These are phyloP conservation scores for Drosophila jambulina DNA, from an alignment of 1,140 invertebrate species.

Conservation along the genomic window DNA sequence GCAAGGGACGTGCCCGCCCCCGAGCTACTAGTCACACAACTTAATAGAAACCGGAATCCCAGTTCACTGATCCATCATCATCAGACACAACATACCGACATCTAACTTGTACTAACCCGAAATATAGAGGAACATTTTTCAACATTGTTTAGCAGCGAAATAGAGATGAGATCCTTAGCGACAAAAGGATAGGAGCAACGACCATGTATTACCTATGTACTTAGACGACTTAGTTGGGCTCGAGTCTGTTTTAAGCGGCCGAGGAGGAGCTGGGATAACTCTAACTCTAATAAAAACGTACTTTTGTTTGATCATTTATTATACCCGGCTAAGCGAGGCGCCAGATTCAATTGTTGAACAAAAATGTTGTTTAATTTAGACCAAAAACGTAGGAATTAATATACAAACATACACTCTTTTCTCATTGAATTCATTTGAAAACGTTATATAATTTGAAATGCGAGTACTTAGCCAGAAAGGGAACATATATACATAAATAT, in stretches of 20 bases:
- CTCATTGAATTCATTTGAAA: slow-evolving; percentile 54
- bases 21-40: slow-evolving; percentile 66
- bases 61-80: slow-evolving; percentile 49
- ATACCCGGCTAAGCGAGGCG: slow-evolving; percentile 31
- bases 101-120: slow-evolving; percentile 50
- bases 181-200: slow-evolving; percentile 37
- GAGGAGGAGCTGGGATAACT: slow-evolving; percentile 40
- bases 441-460: slow-evolving; percentile 60
- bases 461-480: slow-evolving; percentile 59
- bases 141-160: slow-evolving; percentile 50
- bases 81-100: slow-evolving; percentile 42
- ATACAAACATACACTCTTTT: slow-evolving; percentile 50
- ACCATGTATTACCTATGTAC: slow-evolving; percentile 75
- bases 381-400: slow-evolving; percentile 54
- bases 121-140: slow-evolving; percentile 46
- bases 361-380: slow-evolving; percentile 76
- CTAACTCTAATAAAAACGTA: slow-evolving; percentile 27
- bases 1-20: slow-evolving; percentile 37
- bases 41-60: slow-evolving; percentile 63
- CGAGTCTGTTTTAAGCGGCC: slow-evolving; percentile 17
- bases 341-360: slow-evolving; percentile 62
- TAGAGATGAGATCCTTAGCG: slow-evolving; percentile 15
- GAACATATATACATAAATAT: slow-evolving; percentile 66
- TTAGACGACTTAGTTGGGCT: slow-evolving; percentile 43
- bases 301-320: slow-evolving; percentile 71